Conservation (phyloP, 2,888 invertebrate species). For the Tenthredo scrophulariae region DNA sequence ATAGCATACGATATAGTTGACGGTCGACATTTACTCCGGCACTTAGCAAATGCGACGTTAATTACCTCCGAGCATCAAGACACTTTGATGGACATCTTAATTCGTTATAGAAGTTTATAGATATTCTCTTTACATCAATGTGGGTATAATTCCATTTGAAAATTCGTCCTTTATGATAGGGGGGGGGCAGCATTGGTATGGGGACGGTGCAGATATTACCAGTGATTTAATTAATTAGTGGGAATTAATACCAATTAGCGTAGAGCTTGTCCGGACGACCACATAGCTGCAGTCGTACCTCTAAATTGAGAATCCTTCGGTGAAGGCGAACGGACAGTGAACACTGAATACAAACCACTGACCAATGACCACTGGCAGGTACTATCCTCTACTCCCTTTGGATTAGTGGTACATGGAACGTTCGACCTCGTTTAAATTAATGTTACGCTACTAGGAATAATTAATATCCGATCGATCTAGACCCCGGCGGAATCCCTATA, state of each 20-base stretch:
- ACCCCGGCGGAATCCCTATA: neutral
- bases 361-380: neutral
- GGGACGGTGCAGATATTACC: constrained; percentile 21
- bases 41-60: neutral
- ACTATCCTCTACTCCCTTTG: neutral
- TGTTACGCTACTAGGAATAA: constrained; percentile 20
- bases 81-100: neutral
- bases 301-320: neutral
- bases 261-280: constrained; percentile 65
- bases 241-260: constrained; percentile 74
- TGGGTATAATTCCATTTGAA: neutral
- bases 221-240: constrained; percentile 74
- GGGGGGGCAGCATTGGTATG: neutral
- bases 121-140: neutral
- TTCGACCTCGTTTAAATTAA: constrained; percentile 26
- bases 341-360: neutral
- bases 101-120: neutral
- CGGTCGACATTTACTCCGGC: neutral
- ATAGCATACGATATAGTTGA: neutral
- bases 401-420: constrained; percentile 8
- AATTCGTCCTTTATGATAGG: neutral
- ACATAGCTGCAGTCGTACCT: constrained; percentile 41
- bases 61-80: neutral
- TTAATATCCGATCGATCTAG: constrained; percentile 21
- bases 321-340: neutral